Base-by-base conservation (phyloP, 2,113 vertebrate genomes). In the Calyptomena viridis region DNA sequence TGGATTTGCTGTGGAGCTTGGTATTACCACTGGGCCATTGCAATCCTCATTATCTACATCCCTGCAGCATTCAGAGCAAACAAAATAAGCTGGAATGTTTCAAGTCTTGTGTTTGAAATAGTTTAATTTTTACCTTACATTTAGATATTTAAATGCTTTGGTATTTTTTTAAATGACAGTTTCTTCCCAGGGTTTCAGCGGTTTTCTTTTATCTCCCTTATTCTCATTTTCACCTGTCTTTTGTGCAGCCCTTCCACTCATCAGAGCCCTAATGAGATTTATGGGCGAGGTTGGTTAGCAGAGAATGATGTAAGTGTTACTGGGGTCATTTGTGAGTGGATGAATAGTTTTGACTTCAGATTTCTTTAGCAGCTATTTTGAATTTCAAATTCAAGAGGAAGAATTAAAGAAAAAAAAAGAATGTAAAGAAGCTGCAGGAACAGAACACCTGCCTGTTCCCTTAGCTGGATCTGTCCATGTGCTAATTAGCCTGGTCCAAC, bases 251-350 rank as follows among this genome's bases (percentile, higher is more conserved):
- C 8, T 75, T 89, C 52, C 35, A 30, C 49, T 80, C 58, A 64
- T 86, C 73, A 76, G 21, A 82, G 37, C 53, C 6, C 31, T 73
- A 92, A 86, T 91, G 94, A 94, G 96, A 92, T 92, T 95, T 84
- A 33, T 52, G 62, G 90, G 84, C 76, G 84, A 90, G 72, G 33
- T 69, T 82, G 68, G 81, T 85, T 95, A 96, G 77, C 50, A 67
- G 56, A 68, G 62, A 84, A 78, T 55, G 71, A 69, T 77, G 27
- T 56, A 28, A 40, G 33, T 19, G 21, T 68, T 72, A 67, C 22
- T 28, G 59, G 39, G 88, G 93, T 84, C 79, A 37, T 44, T 90
- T 75, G 30, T 49, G 64, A 79, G 53, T 47, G 15, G n/a, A 7
- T 69, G 33, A 58, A 44, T 60, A 90, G 46, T 72, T 93, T 74